Conservation (phyloP, 2,888 invertebrate genomes). For the Trachelus troglodyta region DNA sequence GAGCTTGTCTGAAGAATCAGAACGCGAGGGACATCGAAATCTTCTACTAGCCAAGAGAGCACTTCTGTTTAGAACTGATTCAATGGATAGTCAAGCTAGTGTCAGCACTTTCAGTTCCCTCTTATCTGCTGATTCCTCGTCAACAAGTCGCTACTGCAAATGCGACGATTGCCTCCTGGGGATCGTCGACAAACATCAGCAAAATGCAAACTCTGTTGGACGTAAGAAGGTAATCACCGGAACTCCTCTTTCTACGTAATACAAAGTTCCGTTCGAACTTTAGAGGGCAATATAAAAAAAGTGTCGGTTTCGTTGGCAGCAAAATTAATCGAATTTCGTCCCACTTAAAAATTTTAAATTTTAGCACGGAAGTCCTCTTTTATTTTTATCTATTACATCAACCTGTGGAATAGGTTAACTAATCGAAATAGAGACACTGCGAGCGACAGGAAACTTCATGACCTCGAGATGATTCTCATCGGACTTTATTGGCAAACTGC, state of each 20-base stretch:
- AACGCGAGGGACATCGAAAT: constrained; percentile 57
- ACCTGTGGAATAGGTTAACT: not conserved
- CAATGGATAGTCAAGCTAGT: constrained; percentile 74
- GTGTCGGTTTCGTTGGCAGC: not conserved
- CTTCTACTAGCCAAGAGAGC: constrained; percentile 47
- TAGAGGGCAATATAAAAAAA: not conserved
- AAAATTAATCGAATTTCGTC: not conserved
- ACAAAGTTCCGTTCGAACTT: not conserved
- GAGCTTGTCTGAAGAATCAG: constrained; percentile 39
- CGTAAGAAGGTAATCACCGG: constrained; percentile 57
- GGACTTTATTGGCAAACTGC: not conserved
- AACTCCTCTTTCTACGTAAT: not conserved
- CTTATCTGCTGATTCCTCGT: constrained; percentile 76
- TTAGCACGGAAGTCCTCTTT: not conserved
- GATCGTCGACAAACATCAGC: constrained; percentile 79
- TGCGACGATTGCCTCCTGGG: constrained; percentile 88
- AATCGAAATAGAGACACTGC: not conserved
- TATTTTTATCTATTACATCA: not conserved
- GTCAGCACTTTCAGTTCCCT: constrained; percentile 73
- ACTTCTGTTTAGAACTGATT: constrained; percentile 77
- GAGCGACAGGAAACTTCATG: not conserved
- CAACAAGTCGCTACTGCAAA: constrained; percentile 78
- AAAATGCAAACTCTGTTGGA: constrained; percentile 40
- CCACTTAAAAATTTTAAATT: not conserved
- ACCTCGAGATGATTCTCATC: not conserved